Evolutionary conservation across 2,888 invertebrate species (phyloP).

Genomic region (Andrena praecox): DNA sequence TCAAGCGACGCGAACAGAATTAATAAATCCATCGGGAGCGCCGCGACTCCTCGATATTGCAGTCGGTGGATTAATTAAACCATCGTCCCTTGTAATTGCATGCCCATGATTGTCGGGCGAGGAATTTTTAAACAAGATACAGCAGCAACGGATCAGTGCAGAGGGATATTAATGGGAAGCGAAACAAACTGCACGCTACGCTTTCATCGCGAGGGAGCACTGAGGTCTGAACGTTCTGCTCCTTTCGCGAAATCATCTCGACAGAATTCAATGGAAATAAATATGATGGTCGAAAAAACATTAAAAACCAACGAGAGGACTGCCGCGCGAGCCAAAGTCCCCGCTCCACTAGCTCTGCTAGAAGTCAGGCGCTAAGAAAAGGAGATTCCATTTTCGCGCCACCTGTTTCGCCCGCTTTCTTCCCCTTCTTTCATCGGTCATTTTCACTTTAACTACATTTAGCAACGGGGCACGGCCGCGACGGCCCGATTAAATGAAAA

Average conservation of each 20-base stretch:
- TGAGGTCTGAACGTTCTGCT: background rate
- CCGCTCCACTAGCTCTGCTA: background rate
- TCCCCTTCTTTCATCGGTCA: conserved; percentile 8
- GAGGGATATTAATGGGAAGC: conserved; percentile 18
- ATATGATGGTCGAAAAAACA: conserved; percentile 3
- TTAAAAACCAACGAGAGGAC: conserved; percentile 25
- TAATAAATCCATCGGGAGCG: conserved; percentile 38
- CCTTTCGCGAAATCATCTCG: background rate
- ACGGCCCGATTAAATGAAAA: conserved; percentile 52
- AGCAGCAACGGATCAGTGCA: conserved; percentile 19
- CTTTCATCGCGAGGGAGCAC: conserved; percentile 24
- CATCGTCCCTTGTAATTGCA: conserved; percentile 40
- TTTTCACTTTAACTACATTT: conserved; percentile 32
- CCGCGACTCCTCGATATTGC: conserved; percentile 17
- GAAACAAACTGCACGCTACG: conserved; percentile 1
- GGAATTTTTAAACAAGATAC: conserved; percentile 32
- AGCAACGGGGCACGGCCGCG: conserved; percentile 29
- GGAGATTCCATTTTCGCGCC: conserved; percentile 76
- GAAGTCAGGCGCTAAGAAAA: conserved; percentile 46
- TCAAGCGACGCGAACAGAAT: conserved; percentile 38
- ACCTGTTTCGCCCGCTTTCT: conserved; percentile 66
- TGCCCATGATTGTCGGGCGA: conserved; percentile 10
- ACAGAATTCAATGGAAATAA: conserved; percentile 27
- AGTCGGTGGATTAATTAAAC: conserved; percentile 53
- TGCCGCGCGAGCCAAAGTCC: background rate